Evolutionary conservation across 2,797 vertebrate species (phyloP), one percentile per base, ranked within the genome.

Genomic region (Lithobates sylvaticus): DNA sequence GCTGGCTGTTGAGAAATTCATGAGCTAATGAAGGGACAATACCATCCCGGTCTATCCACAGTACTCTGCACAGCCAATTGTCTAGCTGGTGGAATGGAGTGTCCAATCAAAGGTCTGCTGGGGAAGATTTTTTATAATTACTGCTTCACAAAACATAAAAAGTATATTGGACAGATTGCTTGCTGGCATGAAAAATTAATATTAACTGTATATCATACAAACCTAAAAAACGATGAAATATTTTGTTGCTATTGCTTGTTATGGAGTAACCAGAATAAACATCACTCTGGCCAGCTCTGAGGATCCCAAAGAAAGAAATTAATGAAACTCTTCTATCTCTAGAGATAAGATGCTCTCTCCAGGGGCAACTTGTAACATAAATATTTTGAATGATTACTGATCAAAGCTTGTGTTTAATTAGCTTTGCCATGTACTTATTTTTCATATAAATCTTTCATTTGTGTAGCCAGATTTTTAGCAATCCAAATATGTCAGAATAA

Each of bases 381-480:
- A 87, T 87, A 84, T 84, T 84, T 84, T 69, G 81, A 44, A 79
- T 39, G 26, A 87, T 87, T 80, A 84, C 70, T 10, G 44, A 75
- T 69, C n/a, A 69, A 80, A 68, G 64, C 75, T 54, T 65, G 36
- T 29, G 73, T 42, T 42, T 73, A 16, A 61, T 73, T 81, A 73
- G 58, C 50, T 15, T 69, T 72, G 2, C 34, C 5, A 34, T 44
- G 44, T 12, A 50, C 77, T 44, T 27, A 34, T 54, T 23, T 44
- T 58, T 13, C 39, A 3, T 27, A 5, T 36, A 76, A 74, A 47
- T 67, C 13, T 67, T 18, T 4, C 26, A 67, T 15, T 27, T 12
- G 13, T 71, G 13, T 8, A 72, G 21, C 70, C 70, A 72, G 21
- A n/a, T 54, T 54, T 54, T 54, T 18, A 54, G 50, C 16, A 16